A percentile compares a stretch with the other conserved stretches of the same genome.
Evolutionary conservation across 2,797 vertebrate genomes (phyloP).

Genomic region (Aplochiton taeniatus): DNA sequence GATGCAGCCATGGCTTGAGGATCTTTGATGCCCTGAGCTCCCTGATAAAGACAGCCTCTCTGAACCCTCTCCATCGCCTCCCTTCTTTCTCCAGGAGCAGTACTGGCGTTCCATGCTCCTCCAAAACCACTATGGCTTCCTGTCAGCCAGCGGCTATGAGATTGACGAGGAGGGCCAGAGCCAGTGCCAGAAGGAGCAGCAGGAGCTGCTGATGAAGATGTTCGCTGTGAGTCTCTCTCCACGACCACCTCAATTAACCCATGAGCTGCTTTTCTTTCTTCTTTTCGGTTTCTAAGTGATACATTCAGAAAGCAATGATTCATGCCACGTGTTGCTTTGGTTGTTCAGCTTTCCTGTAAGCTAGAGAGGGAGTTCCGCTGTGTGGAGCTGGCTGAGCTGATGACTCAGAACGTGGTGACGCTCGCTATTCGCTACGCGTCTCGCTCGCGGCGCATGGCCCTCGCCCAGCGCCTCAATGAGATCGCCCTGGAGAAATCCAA

Average conservation of each 20-base stretch:
- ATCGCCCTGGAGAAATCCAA: slow-evolving; percentile 85
- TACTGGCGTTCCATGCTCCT: slow-evolving; percentile 91
- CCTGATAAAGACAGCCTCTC: background rate
- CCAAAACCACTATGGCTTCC: slow-evolving; percentile 85
- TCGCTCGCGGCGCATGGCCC: slow-evolving; percentile 82
- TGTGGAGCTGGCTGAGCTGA: slow-evolving; percentile 89
- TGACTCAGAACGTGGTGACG: slow-evolving; percentile 85
- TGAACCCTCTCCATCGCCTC: background rate
- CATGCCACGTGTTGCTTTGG: too few relatives aligned
- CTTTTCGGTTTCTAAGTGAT: background rate
- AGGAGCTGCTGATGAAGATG: slow-evolving; percentile 96
- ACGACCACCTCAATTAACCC: background rate
- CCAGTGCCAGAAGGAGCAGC: slow-evolving; percentile 85
- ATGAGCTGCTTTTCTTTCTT: background rate
- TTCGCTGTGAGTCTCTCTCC: slow-evolving; percentile 85
- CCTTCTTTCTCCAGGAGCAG: slow-evolving; percentile 80
- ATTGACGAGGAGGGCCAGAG: slow-evolving; percentile 78
- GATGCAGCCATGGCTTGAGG: too few relatives aligned
- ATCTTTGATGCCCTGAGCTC: background rate
- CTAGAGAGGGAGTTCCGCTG: slow-evolving; percentile 93
- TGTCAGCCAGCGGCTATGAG: slow-evolving; percentile 88
- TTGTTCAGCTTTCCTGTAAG: slow-evolving; percentile 88
- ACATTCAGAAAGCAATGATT: too few relatives aligned
- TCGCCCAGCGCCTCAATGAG: slow-evolving; percentile 88
- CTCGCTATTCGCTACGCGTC: slow-evolving; percentile 94